Evolutionary conservation across 2,797 vertebrate species (phyloP), one percentile per base, ranked within the genome.

Genomic region (Luscinia luscinia): DNA sequence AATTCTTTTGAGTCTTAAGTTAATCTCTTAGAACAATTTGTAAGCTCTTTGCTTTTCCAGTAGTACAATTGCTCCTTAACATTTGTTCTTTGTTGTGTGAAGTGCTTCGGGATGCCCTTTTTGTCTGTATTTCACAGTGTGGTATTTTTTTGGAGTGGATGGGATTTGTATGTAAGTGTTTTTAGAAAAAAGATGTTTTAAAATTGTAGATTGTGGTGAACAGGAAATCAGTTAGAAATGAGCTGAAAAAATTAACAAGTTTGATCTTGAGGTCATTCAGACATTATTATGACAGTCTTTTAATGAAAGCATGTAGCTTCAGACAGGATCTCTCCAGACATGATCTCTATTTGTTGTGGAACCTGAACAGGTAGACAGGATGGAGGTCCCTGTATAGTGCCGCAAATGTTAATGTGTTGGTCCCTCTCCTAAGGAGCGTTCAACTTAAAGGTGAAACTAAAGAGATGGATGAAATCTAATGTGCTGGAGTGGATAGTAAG

Each of bases 391-490:
- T 14, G 2, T 16, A 2, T 54, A 11, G 2, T 58, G 78, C 84
- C 10, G 0, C 89, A 80, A 54, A 85, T 85, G 78, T 32, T 78
- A 80, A 93, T 63, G 55, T 52, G 64, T 51, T 62, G 55, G 72
- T 92, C 46, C 52, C 63, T 64, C 11, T 86, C 69, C 38, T 73
- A 20, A 84, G 63, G 23, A 89, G 63, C 59, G 68, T 80, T 66
- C 46, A 36, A 62, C 66, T 93, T 81, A 76, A 45, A 94, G 89
- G 40, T 78, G 76, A 90, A 95, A 89, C 87, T 86, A 2, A 66
- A 72, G 89, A 72, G 91, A 67, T 75, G 69, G 73, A 59, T 89
- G 89, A 94, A 93, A 95, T 90, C 80, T 84, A 63, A 59, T 91
- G 90, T 80, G 89, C 79, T 95, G 89, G 51, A 92, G 76, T 88